Percentiles rank a stretch among this genome's conserved stretches.
Evolutionary conservation across 30 jellyfish, hydroid and myxozoan species (phyloP).

Genomic region (Aurelia sp.): DNA sequence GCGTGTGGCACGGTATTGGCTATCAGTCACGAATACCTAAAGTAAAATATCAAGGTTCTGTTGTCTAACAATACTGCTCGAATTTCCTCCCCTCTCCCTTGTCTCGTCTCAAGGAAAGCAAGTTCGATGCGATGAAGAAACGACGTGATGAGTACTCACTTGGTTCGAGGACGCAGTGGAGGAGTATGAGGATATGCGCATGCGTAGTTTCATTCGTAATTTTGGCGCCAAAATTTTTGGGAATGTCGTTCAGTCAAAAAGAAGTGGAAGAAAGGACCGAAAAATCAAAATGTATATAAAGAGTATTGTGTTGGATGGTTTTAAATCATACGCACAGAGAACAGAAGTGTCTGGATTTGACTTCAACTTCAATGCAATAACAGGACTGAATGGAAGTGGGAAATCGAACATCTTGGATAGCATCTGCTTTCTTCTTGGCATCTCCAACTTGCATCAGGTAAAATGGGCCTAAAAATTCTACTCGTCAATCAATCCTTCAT

Average conservation of each 20-base stretch:
- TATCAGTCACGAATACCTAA: no score
- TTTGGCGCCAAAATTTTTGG: slow-evolving; percentile 66
- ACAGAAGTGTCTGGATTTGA: slow-evolving; percentile 96
- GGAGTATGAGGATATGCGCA: slow-evolving; percentile 5
- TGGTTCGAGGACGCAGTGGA: no score
- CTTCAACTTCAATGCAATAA: slow-evolving; percentile 89
- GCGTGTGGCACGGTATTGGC: no score
- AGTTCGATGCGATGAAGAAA: no score
- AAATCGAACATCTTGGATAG: slow-evolving; percentile 95
- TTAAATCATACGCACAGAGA: slow-evolving; percentile 92
- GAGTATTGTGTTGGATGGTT: slow-evolving; percentile 89
- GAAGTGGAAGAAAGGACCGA: no score
- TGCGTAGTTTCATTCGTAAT: slow-evolving; percentile 23
- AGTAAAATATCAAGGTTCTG: no score
- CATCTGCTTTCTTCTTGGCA: slow-evolving; percentile 94
- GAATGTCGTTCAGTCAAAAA: neutral
- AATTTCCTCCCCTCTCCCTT: no score
- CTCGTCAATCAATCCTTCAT: no score
- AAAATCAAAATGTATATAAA: slow-evolving; percentile 69
- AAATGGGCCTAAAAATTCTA: neutral
- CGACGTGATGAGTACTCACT: no score
- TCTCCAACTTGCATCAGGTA: slow-evolving; percentile 88
- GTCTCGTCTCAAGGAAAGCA: no score
- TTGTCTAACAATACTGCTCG: no score
- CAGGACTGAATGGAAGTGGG: slow-evolving; percentile 99